Base-by-base conservation (phyloP, 2,797 vertebrate genomes). In the Halcyon chelicuti region DNA sequence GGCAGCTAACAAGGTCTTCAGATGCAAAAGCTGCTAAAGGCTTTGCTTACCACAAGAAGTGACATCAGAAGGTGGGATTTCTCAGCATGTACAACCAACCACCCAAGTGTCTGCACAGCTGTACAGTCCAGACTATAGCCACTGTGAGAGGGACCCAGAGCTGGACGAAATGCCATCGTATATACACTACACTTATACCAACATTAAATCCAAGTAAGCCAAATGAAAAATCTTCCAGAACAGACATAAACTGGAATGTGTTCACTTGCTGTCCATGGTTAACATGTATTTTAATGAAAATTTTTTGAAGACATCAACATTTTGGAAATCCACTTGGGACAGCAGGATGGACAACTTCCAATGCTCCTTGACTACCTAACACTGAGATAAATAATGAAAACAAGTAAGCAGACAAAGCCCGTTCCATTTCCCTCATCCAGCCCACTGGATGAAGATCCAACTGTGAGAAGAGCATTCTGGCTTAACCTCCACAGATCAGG, bases 301-400 rank as follows among this genome's bases (percentile, higher is more conserved):
- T 35, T 49, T 18, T 44, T 39, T 9, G 4, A 44, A 57, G 14
- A 18, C 3, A 16, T 11, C 3, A 2, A 25, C 3, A 0, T 19
- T 39, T 44, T 37, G 40, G 73, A 68, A 68, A 82, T 7, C 4
- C 46, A 9, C 20, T 77, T 6, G 33, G 10, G 35, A 54, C 2
- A 31, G 42, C 35, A 92, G 22, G 11, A 19, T 13, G 15, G 17
- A 55, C 25, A 61, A 12, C 5, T 12, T 51, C 13, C 6, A 42
- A 67, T 11, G 26, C 6, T 70, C 33, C 23, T 58, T 65, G 31
- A 22, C 37, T n/a, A 44, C 21, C 26, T 13, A 35, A 7, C 1
- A 42, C 55, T 49, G 26, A 74, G 23, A n/a, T 74, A 81, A 51
- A 52, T 2, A 70, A 49, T 14, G 19, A 33, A 31, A 86, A 40